Conservation (phyloP, 2,888 invertebrate genomes). For the Cosmia trapezina region DNA sequence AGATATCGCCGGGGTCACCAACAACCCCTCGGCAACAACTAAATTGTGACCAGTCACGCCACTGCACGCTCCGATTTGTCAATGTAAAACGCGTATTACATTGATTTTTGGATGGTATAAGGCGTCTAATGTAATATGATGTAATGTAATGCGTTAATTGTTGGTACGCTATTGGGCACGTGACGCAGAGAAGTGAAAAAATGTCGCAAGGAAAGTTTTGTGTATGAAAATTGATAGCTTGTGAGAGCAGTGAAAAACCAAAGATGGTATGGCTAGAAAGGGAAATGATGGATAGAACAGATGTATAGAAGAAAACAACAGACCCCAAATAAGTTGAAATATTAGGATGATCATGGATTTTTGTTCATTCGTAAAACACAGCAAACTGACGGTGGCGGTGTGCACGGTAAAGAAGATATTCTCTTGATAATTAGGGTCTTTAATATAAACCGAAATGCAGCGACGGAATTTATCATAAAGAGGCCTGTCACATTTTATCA, state of each 20-base stretch:
- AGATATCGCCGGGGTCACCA: constrained; percentile 83
- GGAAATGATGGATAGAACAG: too few species aligned
- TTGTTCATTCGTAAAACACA: background rate
- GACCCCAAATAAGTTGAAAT: background rate
- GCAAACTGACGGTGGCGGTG: background rate
- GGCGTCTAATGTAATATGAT: constrained; percentile 4
- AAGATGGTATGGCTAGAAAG: background rate
- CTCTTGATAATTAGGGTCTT: constrained; percentile 9
- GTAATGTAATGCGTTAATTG: constrained; percentile 23
- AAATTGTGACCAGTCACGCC: constrained; percentile 79
- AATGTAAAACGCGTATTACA: constrained; percentile 42
- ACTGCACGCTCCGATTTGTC: constrained; percentile 59
- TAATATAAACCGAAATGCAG: constrained; percentile 18
- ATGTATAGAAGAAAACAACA: background rate
- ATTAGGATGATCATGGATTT: background rate
- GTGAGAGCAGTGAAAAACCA: background rate
- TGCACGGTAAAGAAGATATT: background rate
- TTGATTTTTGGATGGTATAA: constrained; percentile 48
- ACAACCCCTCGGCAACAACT: constrained; percentile 67
- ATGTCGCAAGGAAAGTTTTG: background rate
- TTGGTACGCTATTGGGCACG: background rate
- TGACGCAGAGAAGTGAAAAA: background rate
- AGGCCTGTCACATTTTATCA: too few species aligned
- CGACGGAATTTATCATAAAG: constrained; percentile 6
- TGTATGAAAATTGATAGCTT: background rate